phyloP scores from a whole-genome alignment of 2,113 vertebrate species.

The Tringa solitaria region DNA sequence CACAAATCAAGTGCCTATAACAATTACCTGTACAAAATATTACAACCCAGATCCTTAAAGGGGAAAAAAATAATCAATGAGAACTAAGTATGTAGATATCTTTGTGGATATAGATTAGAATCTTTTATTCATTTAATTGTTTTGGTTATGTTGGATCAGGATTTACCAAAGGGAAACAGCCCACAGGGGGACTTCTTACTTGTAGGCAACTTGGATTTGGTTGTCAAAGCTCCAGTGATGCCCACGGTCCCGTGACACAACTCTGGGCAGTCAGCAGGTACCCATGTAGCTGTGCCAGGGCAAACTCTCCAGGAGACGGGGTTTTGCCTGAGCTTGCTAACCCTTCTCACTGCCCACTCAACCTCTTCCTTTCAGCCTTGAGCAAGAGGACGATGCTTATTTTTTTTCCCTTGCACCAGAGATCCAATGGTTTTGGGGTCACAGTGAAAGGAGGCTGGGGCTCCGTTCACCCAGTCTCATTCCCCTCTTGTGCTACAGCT shows the following conservation, averaged over 20 bases:
- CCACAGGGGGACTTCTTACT: neutral
- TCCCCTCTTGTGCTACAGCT: neutral
- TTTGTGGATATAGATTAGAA: neutral
- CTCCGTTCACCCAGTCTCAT: neutral
- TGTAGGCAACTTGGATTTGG: neutral
- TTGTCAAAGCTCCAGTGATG: neutral
- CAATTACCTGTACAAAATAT: neutral
- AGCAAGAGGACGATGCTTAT: neutral
- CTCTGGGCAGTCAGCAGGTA: accelerated
- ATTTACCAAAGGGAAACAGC: neutral
- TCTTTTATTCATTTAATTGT: neutral
- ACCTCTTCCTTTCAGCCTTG: neutral
- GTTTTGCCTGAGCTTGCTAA: neutral
- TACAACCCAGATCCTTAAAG: neutral
- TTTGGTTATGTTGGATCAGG: neutral
- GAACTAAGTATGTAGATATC: neutral
- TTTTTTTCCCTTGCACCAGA: neutral
- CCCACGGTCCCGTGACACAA: accelerated
- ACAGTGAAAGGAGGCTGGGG: neutral
- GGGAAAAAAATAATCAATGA: neutral
- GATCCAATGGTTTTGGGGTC: neutral
- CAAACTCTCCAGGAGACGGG: neutral
- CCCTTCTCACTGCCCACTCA: neutral
- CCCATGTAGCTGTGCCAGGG: accelerated
- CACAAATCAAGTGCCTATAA: neutral